phyloP scores from a whole-genome alignment of 2,888 invertebrate genomes.

The Melinaea marsaeus region DNA sequence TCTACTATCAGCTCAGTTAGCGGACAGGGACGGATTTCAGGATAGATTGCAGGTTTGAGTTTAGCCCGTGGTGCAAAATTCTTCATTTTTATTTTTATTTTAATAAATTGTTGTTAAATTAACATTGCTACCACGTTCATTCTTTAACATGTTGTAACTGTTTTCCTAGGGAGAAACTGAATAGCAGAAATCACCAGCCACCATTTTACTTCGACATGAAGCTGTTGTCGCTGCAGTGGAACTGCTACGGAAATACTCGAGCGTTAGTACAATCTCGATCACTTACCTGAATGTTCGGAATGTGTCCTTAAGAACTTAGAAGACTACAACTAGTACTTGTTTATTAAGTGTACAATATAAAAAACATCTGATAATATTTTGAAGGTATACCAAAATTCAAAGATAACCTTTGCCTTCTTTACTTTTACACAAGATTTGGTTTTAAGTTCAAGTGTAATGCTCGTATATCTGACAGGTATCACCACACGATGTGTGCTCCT shows the following conservation, averaged over 20 bases:
- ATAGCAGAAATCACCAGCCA: conserved; percentile 57
- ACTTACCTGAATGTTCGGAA: conserved; percentile 3
- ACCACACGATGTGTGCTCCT: conserved; percentile 91
- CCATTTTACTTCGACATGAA: conserved; percentile 67
- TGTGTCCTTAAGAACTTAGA: neutral
- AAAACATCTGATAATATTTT: neutral
- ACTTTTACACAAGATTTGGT: no score
- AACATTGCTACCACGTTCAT: no score
- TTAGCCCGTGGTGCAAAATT: no score
- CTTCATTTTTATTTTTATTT: no score
- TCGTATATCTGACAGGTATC: conserved; percentile 76
- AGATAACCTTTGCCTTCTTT: no score
- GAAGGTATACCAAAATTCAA: no score
- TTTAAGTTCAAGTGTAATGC: no score
- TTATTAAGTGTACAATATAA: neutral
- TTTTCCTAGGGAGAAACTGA: conserved; percentile 56
- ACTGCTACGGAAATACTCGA: conserved; percentile 62
- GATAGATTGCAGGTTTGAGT: no score
- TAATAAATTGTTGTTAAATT: no score
- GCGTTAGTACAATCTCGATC: conserved; percentile 44
- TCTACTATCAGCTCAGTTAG: conserved; percentile 9
- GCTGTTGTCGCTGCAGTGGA: conserved; percentile 63
- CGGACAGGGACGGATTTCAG: no score
- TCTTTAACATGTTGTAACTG: neutral
- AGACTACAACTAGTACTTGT: neutral